Evolutionary conservation across 2,113 vertebrate species (phyloP).

Genomic region (Poecilia latipinna): DNA sequence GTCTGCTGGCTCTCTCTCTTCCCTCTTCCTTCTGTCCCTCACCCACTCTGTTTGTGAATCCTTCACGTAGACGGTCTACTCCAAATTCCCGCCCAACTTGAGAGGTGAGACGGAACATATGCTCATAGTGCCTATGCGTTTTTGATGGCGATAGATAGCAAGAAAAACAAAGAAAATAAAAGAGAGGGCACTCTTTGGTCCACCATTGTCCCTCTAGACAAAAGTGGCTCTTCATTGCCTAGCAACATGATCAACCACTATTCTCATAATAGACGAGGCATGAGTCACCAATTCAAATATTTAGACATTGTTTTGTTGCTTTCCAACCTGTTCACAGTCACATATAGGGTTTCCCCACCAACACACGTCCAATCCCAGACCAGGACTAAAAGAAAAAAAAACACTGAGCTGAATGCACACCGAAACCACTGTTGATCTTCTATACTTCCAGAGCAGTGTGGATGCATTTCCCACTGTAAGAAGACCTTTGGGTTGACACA

Average conservation of each 20-base stretch:
- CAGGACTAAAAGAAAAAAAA: neutral
- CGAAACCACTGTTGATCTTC: neutral
- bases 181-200: slow-evolving; percentile 58
- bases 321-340: slow-evolving; percentile 25
- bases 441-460: neutral
- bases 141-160: slow-evolving; percentile 30
- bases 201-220: slow-evolving; percentile 77
- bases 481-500: neutral
- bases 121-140: slow-evolving; percentile 38
- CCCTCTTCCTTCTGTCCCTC: slow-evolving; percentile 29
- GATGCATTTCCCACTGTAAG: neutral
- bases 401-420: too few species aligned
- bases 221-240: slow-evolving; percentile 79
- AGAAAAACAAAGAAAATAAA: slow-evolving; percentile 32
- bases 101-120: slow-evolving; percentile 40
- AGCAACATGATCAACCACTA: slow-evolving; percentile 81
- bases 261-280: slow-evolving; percentile 73
- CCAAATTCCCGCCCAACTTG: slow-evolving; percentile 51
- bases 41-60: slow-evolving; percentile 26
- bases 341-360: neutral
- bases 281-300: slow-evolving; percentile 72
- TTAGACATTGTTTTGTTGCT: slow-evolving; percentile 30
- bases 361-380: neutral
- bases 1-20: slow-evolving; percentile 19
- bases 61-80: slow-evolving; percentile 44